These are phyloP conservation scores for Nettapus auritus DNA, from an alignment of 2,113 vertebrate genomes.

Conservation along the genomic window DNA sequence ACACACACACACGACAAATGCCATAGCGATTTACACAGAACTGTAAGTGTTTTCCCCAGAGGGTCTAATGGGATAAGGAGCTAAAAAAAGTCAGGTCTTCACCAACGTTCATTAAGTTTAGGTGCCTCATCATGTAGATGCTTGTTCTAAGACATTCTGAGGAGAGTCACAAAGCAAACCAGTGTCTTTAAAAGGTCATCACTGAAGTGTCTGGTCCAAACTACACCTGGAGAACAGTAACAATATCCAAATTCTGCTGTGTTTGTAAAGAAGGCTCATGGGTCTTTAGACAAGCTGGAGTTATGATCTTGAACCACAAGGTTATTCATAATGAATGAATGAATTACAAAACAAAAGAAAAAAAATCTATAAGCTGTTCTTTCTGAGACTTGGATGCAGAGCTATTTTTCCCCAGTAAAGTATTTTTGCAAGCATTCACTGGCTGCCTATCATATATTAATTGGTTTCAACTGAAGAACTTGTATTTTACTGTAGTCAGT, in stretches of 20 bases:
- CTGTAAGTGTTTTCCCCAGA: not conserved
- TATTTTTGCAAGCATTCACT: conserved; percentile 43
- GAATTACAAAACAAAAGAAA: conserved; percentile 1
- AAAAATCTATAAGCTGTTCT: not conserved
- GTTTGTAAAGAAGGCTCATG: not conserved
- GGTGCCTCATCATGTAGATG: not conserved
- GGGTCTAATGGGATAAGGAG: not conserved
- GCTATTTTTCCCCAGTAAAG: not conserved
- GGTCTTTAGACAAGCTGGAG: not conserved
- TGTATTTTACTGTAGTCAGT: not conserved
- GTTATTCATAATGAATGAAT: not conserved
- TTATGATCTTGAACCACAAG: not conserved
- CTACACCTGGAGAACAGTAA: not conserved
- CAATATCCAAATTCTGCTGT: not conserved
- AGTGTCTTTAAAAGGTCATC: not conserved
- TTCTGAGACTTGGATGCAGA: not conserved
- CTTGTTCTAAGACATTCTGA: not conserved
- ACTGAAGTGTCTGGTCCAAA: not conserved
- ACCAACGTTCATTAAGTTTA: not conserved
- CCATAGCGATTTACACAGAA: not conserved
- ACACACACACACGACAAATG: not conserved
- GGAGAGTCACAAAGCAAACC: not conserved
- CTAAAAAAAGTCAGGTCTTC: not conserved
- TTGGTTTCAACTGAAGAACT: conserved; percentile 3
- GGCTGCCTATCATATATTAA: not conserved